Conservation (phyloP, 2,797 vertebrate genomes). For the Myripristis murdjan region DNA sequence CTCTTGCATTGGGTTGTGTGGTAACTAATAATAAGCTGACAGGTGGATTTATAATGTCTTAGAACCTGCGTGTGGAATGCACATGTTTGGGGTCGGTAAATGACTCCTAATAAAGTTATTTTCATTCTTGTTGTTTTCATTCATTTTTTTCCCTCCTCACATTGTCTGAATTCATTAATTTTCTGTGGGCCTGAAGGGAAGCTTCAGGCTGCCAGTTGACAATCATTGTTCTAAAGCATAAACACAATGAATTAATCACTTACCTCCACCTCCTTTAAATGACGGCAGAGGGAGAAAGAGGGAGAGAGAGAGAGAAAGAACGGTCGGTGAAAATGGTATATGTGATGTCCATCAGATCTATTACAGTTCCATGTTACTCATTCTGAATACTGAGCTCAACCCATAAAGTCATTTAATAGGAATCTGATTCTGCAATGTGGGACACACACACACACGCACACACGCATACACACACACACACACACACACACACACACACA, state of each 20-base stretch:
- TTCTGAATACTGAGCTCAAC: slow-evolving; percentile 70
- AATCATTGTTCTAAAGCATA: no score
- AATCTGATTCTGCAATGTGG: slow-evolving; percentile 50
- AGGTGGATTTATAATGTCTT: no score
- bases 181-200: no score
- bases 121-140: no score
- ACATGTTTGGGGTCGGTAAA: no score
- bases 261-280: slow-evolving; percentile 96
- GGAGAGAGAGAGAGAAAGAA: slow-evolving; percentile 55
- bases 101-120: no score
- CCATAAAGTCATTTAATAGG: slow-evolving; percentile 62
- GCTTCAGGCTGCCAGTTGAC: no score
- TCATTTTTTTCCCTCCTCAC: no score
- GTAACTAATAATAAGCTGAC: no score
- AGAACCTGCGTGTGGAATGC: no score
- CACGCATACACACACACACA: slow-evolving; percentile 32
- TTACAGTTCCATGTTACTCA: slow-evolving; percentile 63
- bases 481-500: slow-evolving; percentile 36
- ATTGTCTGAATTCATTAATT: no score
- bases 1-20: no score
- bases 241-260: slow-evolving; percentile 74
- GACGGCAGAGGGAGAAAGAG: slow-evolving; percentile 85
- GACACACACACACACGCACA: slow-evolving; percentile 1
- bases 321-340: slow-evolving; percentile 76
- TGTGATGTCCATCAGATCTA: slow-evolving; percentile 63